Base-by-base conservation (phyloP, 2,113 vertebrate genomes). In the Gnathonemus echidnorhynchus region DNA sequence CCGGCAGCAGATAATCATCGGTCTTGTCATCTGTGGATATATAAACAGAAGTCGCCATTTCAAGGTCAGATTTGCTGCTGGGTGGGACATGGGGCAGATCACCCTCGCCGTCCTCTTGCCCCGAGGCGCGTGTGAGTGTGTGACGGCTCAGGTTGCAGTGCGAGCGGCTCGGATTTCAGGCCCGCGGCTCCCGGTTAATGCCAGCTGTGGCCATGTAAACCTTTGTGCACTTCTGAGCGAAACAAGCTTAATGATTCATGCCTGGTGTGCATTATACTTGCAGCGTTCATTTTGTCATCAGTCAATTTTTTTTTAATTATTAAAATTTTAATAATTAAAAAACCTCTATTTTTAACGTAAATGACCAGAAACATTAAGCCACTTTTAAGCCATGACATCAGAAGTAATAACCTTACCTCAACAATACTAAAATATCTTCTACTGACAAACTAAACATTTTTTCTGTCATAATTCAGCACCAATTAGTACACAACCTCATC, bases 181-280 rank as follows among this genome's bases (percentile, higher is more conserved):
- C 93, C 93, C 91, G 93, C 92, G 93, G 88, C 53, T 91, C 91
- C 90, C 90, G 21, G 56, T 86, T 86, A 91, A 89, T 91, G 90
- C 87, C 91, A 91, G 80, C 42, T 80, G 89, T 11, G 3, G 17
- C 21, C 17, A 49, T 19, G 86, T 91, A 92, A 91, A 89, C 86
- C 50, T 56, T 90, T 90, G 90, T 52, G 52, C 42, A 86, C 52
- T 84, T 56, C 56, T 74, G 89, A 62, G 87, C 87, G 83, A 84
- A 8, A 88, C 48, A 50, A 24, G 21, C 90, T 94, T 84, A 93
- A 94, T 94, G 89, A 94, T 95, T 93, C 8, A 94, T 88, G 77
- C 52, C 89, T 17, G 80, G 49, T 58, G 83, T 89, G 50, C 49
- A 90, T 80, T 80, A 35, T 80, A 80, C 74, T 42, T 2, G 74